Evolutionary conservation across 2,888 invertebrate genomes (phyloP).

Genomic region (Ormyrus pomaceus): DNA sequence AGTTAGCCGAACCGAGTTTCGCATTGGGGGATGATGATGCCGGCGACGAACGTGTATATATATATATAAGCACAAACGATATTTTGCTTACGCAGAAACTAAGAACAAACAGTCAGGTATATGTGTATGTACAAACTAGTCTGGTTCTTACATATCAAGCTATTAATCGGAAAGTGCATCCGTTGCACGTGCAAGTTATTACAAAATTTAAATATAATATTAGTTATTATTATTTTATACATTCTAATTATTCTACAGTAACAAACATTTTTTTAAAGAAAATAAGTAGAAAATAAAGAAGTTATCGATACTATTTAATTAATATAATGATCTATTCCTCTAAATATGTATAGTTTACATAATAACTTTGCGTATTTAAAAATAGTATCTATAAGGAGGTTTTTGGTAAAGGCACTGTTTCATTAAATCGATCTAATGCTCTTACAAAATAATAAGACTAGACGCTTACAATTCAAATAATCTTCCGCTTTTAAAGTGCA

Average conservation of each 20-base stretch:
- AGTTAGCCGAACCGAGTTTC: slow-evolving; percentile 30
- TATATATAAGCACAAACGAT: slow-evolving; percentile 24
- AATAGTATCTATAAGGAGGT: background rate
- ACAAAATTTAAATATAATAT: background rate
- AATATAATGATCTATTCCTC: background rate
- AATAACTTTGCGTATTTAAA: background rate
- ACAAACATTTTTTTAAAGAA: background rate
- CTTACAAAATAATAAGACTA: slow-evolving; percentile 43
- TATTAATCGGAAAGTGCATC: background rate
- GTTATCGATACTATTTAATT: background rate
- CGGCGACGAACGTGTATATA: background rate
- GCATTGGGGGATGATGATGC: background rate
- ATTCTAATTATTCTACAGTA: background rate
- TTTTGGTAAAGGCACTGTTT: slow-evolving; percentile 28
- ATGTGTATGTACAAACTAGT: background rate
- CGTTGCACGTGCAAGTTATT: background rate
- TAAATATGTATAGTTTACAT: slow-evolving; percentile 22
- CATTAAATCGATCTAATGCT: slow-evolving; percentile 13
- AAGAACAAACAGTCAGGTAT: slow-evolving; percentile 2
- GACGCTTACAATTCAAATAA: slow-evolving; percentile 29
- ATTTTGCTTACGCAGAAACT: slow-evolving; percentile 17
- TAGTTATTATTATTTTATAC: background rate
- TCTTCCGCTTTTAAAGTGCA: too few species aligned
- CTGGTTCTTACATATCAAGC: slow-evolving; percentile 2
- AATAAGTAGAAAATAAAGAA: background rate